Conservation (phyloP, 2,113 vertebrate species). For the Catharus bicknelli region DNA sequence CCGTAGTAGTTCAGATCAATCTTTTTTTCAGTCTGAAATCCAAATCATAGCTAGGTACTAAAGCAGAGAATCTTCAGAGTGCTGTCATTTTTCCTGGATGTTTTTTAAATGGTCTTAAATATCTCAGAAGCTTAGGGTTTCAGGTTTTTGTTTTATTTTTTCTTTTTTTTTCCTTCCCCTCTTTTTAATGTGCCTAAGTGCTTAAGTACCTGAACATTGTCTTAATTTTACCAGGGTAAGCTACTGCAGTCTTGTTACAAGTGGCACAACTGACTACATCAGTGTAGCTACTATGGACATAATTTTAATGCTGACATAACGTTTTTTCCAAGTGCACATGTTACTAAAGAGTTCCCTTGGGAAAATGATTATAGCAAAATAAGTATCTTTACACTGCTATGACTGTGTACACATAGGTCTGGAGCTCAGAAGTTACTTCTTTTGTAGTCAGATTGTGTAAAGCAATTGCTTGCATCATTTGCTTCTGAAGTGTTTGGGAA, state of each 20-base stretch:
- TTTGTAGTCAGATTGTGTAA: neutral
- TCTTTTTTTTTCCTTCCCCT: fast-evolving
- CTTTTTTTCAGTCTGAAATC: neutral
- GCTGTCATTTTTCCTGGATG: neutral
- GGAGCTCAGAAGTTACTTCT: neutral
- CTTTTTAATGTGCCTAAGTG: neutral
- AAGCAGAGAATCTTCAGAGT: neutral
- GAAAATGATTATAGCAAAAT: neutral
- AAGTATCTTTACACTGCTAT: neutral
- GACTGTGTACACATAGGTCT: neutral
- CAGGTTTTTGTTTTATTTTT: neutral
- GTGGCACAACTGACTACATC: neutral
- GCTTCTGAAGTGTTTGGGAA: neutral
- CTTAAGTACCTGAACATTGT: neutral
- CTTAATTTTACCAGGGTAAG: neutral
- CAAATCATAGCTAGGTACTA: neutral
- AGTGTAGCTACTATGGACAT: neutral
- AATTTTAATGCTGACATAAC: neutral
- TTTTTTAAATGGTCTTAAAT: neutral
- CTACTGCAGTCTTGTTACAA: neutral
- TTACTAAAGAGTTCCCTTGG: neutral
- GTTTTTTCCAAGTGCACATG: neutral
- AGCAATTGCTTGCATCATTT: neutral
- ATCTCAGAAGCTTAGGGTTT: neutral
- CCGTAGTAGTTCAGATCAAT: neutral